phyloP scores from a whole-genome alignment of 2,888 invertebrate species.

The Neocrepidodera transversa region DNA sequence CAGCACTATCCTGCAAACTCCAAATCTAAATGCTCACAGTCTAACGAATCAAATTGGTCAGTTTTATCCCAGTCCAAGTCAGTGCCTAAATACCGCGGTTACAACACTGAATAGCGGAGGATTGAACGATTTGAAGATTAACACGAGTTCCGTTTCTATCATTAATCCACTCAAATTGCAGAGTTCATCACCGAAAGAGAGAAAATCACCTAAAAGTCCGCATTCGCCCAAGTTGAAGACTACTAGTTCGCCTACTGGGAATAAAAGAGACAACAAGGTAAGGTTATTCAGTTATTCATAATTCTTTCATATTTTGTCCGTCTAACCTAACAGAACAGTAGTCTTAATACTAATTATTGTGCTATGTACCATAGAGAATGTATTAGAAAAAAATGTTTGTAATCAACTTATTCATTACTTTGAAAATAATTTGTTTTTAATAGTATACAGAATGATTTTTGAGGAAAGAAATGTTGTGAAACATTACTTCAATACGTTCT shows the following conservation, averaged over 20 bases:
- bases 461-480: too few relatives aligned
- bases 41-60: slow-evolving; percentile 19
- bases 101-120: slow-evolving; percentile 4
- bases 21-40: slow-evolving; percentile 21
- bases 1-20: slow-evolving; percentile 21
- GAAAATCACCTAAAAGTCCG: slow-evolving; percentile 56
- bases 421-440: too few relatives aligned
- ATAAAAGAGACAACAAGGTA: slow-evolving; percentile 41
- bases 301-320: too few relatives aligned
- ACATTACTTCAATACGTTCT: too few relatives aligned
- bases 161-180: slow-evolving; percentile 59
- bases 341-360: too few relatives aligned
- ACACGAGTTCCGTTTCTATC: slow-evolving; percentile 60
- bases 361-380: too few relatives aligned
- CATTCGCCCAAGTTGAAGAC: slow-evolving; percentile 53
- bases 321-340: too few relatives aligned
- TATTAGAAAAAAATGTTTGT: too few relatives aligned
- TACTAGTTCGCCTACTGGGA: slow-evolving; percentile 32
- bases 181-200: slow-evolving; percentile 54
- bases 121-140: slow-evolving; percentile 56
- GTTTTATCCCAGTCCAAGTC: slow-evolving; percentile 23
- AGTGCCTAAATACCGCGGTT: slow-evolving; percentile 16
- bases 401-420: too few relatives aligned
- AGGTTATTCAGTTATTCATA: too few relatives aligned
- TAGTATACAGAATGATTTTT: too few relatives aligned